These are phyloP conservation scores for Australoheros scitulus DNA, from an alignment of 2,113 vertebrate genomes.

Conservation along the genomic window DNA sequence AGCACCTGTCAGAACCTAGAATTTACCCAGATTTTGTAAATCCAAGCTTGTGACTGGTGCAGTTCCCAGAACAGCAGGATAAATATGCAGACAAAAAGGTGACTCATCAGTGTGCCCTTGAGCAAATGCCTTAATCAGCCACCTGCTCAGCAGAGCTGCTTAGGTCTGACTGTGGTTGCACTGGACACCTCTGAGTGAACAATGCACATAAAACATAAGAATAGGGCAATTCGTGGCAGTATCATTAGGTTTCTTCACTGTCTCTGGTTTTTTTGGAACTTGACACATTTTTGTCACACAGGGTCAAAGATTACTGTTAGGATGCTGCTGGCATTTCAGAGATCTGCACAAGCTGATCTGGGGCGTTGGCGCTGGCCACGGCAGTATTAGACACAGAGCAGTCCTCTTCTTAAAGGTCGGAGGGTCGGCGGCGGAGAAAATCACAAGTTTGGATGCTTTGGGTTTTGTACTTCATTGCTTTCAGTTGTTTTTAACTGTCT, in stretches of 20 bases:
- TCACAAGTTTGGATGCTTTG: background rate
- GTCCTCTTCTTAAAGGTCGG: background rate
- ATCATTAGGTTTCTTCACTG: background rate
- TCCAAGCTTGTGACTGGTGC: background rate
- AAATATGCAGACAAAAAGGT: background rate
- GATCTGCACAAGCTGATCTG: background rate
- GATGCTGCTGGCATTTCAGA: fast-evolving
- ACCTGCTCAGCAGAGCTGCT: background rate
- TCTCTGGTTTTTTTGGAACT: background rate
- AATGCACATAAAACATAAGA: background rate
- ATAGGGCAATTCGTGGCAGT: too few species aligned
- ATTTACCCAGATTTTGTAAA: background rate
- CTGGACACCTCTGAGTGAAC: background rate
- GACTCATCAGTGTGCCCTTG: background rate
- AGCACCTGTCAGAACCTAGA: background rate
- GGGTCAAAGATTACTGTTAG: background rate
- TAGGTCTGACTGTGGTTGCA: background rate
- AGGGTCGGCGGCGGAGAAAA: background rate
- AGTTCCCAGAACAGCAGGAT: background rate
- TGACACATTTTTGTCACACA: background rate
- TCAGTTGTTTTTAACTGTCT: background rate
- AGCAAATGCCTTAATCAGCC: background rate
- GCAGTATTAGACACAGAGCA: too few species aligned
- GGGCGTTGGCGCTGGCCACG: background rate
- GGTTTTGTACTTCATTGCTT: background rate